These are phyloP conservation scores for Apeltes quadracus DNA, from an alignment of 2,113 vertebrate species.

Conservation along the genomic window DNA sequence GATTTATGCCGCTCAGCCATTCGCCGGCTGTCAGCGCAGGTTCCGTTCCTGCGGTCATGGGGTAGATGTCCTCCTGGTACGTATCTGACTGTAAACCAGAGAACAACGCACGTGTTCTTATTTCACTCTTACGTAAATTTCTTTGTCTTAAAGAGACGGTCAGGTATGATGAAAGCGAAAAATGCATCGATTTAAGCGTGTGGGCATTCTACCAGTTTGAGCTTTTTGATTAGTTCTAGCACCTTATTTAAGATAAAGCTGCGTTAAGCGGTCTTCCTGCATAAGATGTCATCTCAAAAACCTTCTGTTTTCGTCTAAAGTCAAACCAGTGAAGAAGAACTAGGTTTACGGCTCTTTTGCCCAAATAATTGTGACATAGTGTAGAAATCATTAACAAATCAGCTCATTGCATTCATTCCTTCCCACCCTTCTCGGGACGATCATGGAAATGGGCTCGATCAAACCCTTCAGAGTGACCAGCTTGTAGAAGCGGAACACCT, in stretches of 20 bases:
- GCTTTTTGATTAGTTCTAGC: too few relatives aligned
- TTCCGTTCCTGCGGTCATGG: conserved; percentile 94
- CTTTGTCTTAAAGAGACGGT: neutral
- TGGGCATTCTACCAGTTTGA: too few relatives aligned
- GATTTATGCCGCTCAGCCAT: conserved; percentile 93
- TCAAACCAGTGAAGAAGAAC: too few relatives aligned
- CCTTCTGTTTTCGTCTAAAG: too few relatives aligned
- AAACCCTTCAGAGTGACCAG: conserved; percentile 94
- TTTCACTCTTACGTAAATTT: neutral
- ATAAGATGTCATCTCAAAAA: neutral
- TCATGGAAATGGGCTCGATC: conserved; percentile 98
- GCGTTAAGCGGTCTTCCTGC: too few relatives aligned
- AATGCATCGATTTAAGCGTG: too few relatives aligned
- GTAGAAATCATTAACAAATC: neutral
- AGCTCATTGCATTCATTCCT: neutral
- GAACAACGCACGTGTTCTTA: conserved; percentile 18
- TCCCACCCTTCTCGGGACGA: conserved; percentile 92
- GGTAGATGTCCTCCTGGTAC: conserved; percentile 98
- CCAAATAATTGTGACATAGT: neutral
- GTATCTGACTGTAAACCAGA: conserved; percentile 89
- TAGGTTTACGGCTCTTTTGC: neutral
- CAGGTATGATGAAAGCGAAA: too few relatives aligned
- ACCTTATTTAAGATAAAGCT: too few relatives aligned
- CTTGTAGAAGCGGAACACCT: conserved; percentile 98
- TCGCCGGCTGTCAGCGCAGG: conserved; percentile 90